Base-by-base conservation (phyloP, 2,888 invertebrate species). In the Conus canariensis region DNA sequence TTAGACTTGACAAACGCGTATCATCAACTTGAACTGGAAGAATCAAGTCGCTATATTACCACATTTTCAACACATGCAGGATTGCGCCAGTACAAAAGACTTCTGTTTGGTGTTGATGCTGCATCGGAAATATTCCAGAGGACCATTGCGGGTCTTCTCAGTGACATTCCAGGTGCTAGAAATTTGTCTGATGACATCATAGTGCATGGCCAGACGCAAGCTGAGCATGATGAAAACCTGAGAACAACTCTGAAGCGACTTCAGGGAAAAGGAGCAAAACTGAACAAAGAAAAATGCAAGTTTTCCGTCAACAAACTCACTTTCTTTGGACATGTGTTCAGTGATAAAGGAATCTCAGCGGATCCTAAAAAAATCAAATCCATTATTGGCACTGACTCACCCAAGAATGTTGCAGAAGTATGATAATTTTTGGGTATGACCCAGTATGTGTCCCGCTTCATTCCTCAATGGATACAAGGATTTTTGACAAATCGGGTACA, bases 171-270 rank as follows among this genome's bases (percentile, higher is more conserved):
- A 80, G 96, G 96, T 0, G 94, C 93, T 9, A 90, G 95, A 60
- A 96, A 95, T 89, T 94, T 94, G 86, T 95, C 95, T 59, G 96
- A 96, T 93, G 96, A 96, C 93, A 96, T 96, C 45, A 45, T 82
- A 87, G 96, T 7, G 19, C 94, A 90, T 93, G 96, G 94, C 0
- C 93, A 91, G 88, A 91, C 87, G 30, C 91, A 92, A 88, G 56
- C 92, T 85, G 93, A 95, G 88, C 96, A 95, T 58, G 56, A 83
- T 58, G 58, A 16, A 6, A 83, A 16, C 22, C 19, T 83, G 6
- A 22, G 30, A 25, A 56, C 1, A 16, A 25, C 64, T 8, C 64
- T 86, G 16, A n/a, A 86, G 25, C 7, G 86, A 30, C 64, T 86
- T 86, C 60, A 64, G n/a, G 45, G 12, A 64, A 77, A 77, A 16